Evolutionary conservation across 2,797 vertebrate genomes (phyloP), one percentile per base, ranked within the genome.

Genomic region (Morus bassanus): DNA sequence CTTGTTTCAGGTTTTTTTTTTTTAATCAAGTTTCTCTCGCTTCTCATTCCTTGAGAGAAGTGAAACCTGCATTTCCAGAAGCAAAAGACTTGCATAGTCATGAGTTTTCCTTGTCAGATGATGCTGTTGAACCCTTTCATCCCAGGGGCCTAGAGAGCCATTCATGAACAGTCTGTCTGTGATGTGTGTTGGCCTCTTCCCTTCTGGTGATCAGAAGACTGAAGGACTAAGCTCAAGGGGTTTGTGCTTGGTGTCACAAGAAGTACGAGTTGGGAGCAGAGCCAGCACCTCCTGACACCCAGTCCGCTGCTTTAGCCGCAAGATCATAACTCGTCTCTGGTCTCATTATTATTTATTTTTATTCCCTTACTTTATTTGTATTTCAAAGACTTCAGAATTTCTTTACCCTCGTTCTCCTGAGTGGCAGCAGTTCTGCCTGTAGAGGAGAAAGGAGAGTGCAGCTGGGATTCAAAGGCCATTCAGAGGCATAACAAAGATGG

Each of bases 31-130:
- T 88, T 77, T 88, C 39, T 89, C 37, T 95, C 13, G 13, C 60
- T 93, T 93, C 93, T 89, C 2, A 0, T 91, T 95, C 77, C 53
- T 69, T 35, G 70, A 50, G 37, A 72, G 95, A 96, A 97, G 77
- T 93, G 91, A 96, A 96, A 97, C 87, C 91, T 7, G 0, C 10
- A 48, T 95, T 96, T 95, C 72, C 61, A 91, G 93, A 96, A 96
- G 48, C 2, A 1, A 89, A 91, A 91, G 53, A 61, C 69, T 65
- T 33, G n/a, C 6, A 1, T 78, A 61, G 73, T 94, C 94, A 96
- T 54, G 85, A 82, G 93, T 86, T 95, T 89, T 87, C 85, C 56
- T 79, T 88, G 69, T 88, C 91, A 85, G 94, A 88, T 96, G 93
- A 27, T 94, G 50, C 67, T 87, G 35, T 72, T 68, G 41, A 88